Evolutionary conservation across 2,888 invertebrate genomes (phyloP).

Genomic region (Drosophila nigricruria): DNA sequence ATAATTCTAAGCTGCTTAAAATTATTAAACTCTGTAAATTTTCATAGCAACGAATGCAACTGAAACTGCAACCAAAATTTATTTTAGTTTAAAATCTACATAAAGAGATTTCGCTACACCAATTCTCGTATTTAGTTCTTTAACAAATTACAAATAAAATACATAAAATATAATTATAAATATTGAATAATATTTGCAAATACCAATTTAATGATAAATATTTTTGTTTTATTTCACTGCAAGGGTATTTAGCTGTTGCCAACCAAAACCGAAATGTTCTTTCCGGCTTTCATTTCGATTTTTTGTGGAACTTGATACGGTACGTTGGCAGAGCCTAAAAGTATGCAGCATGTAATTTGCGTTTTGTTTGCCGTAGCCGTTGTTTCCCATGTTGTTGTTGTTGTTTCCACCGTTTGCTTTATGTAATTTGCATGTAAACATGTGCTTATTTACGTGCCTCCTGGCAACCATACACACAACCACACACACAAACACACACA

Average conservation of each 20-base stretch:
- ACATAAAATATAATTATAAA: not conserved
- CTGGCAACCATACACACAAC: constrained; percentile 50
- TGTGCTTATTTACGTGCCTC: constrained; percentile 73
- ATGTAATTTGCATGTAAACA: constrained; percentile 81
- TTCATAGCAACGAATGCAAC: no score
- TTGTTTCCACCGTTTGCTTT: constrained; percentile 59
- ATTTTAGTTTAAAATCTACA: not conserved
- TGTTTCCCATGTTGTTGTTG: constrained; percentile 22
- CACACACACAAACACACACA: constrained; percentile 18
- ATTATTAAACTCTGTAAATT: no score
- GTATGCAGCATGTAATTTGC: constrained; percentile 76
- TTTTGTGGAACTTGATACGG: constrained; percentile 60
- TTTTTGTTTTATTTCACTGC: not conserved
- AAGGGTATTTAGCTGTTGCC: constrained; percentile 10
- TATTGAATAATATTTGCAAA: not conserved
- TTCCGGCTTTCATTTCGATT: constrained; percentile 18
- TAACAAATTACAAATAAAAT: not conserved
- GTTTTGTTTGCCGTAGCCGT: constrained; percentile 67
- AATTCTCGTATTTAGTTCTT: not conserved
- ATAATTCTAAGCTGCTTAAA: no score
- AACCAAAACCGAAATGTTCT: not conserved
- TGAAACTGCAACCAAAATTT: no score
- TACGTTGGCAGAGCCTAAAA: constrained; percentile 58
- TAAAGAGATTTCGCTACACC: no score
- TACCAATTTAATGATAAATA: not conserved